A percentile compares a stretch with the other conserved stretches of the same genome.
Conservation (phyloP, 2,797 vertebrate genomes). For the Sebastes diploproa region DNA sequence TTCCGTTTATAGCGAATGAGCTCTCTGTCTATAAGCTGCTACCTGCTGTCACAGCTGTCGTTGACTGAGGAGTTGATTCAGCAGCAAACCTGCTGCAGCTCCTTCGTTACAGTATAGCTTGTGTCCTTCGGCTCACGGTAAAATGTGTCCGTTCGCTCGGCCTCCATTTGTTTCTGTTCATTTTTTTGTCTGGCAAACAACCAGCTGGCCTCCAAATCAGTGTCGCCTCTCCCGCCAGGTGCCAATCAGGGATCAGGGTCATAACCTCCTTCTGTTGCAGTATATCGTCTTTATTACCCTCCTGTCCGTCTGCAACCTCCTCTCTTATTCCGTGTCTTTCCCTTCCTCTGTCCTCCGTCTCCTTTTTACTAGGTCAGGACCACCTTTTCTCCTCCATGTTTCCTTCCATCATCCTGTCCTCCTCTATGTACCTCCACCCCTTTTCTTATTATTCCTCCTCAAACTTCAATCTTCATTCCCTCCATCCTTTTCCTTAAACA, state of each 20-base stretch:
- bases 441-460: not conserved
- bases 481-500: not conserved
- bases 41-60: not conserved
- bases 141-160: not conserved
- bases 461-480: not conserved
- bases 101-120: not conserved
- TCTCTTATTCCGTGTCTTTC: not conserved
- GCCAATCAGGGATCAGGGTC: conserved; percentile 1
- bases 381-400: not conserved
- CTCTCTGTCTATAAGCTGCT: conserved; percentile 1
- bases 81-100: not conserved
- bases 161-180: conserved; percentile 1
- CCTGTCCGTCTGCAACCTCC: not conserved
- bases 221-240: not conserved
- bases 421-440: not conserved
- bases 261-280: conserved; percentile 6
- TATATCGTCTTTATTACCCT: conserved; percentile 25
- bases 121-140: not conserved
- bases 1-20: not conserved
- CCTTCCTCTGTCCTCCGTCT: not conserved
- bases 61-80: not conserved
- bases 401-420: not conserved
- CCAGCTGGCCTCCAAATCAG: conserved; percentile 14
- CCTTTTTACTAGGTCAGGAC: not conserved
- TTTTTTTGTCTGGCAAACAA: conserved; percentile 15